Percentiles rank a stretch among this genome's conserved stretches.
These are phyloP conservation scores for Lasioglossum lativentre DNA, from an alignment of 2,888 invertebrate species.

Conservation along the genomic window DNA sequence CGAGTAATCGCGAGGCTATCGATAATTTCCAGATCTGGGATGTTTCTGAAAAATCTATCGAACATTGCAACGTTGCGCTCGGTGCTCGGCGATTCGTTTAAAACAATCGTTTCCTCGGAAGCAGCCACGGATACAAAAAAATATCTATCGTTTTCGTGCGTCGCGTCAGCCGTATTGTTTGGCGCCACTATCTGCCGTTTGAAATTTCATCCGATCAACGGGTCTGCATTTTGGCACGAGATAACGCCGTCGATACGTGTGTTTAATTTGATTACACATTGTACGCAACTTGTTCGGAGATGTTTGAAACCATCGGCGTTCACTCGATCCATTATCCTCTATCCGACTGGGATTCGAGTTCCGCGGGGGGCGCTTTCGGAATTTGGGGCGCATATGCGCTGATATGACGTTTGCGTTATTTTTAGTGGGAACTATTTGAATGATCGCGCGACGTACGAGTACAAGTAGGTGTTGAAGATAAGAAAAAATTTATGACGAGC, in stretches of 20 bases:
- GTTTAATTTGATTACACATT: not conserved
- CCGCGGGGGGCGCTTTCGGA: constrained; percentile 30
- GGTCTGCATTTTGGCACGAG: not conserved
- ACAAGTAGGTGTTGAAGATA: not conserved
- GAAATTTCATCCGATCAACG: constrained; percentile 3
- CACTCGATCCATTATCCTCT: not conserved
- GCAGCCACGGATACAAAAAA: too few species aligned
- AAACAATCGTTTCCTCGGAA: not conserved
- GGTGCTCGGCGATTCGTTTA: not conserved
- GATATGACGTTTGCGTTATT: constrained; percentile 66
- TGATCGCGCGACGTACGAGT: constrained; percentile 46
- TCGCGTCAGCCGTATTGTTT: not conserved
- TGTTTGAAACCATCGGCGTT: not conserved
- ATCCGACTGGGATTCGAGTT: not conserved
- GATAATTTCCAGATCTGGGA: not conserved
- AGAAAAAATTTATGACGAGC: not conserved
- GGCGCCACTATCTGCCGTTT: not conserved
- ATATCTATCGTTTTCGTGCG: too few species aligned
- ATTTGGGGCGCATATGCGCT: constrained; percentile 65
- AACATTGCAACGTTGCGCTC: not conserved
- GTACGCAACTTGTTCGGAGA: not conserved
- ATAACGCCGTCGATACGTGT: not conserved
- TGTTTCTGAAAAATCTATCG: not conserved
- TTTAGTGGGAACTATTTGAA: constrained; percentile 68
- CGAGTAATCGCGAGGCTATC: not conserved